Evolutionary conservation across 92 coral and sea anemone species (phyloP).

Genomic region (Umimayanthus kanabou): DNA sequence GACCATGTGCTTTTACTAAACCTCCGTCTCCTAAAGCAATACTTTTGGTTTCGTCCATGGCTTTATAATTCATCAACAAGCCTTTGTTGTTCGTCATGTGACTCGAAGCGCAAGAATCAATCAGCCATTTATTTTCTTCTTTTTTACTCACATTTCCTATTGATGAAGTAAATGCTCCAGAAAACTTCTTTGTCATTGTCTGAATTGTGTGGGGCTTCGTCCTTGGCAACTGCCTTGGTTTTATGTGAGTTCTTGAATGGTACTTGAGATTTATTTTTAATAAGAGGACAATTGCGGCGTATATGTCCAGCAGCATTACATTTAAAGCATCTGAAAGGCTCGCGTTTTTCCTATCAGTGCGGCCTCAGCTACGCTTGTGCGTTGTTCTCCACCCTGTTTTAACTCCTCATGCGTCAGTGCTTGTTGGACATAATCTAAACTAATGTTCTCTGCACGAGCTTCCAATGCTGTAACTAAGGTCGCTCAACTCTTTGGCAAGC

Average conservation of each 20-base stretch:
- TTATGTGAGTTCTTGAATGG: constrained; percentile 44
- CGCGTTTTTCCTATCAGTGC: constrained; percentile 51
- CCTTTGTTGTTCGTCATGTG: constrained; percentile 64
- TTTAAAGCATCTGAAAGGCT: constrained; percentile 49
- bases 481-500: constrained; percentile 56
- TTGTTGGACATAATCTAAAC: constrained; percentile 51
- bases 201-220: constrained; percentile 32
- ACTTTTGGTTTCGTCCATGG: constrained; percentile 51
- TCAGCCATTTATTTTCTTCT: constrained; percentile 45
- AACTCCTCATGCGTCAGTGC: constrained; percentile 54
- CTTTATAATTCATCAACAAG: constrained; percentile 49
- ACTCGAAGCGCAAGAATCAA: constrained; percentile 61
- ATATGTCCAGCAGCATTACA: constrained; percentile 57
- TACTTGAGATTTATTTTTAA: constrained; percentile 14
- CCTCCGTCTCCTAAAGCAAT: constrained; percentile 62
- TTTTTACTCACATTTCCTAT: constrained; percentile 38
- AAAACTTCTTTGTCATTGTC: constrained; percentile 51
- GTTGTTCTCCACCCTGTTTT: constrained; percentile 38
- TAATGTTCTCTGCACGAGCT: constrained; percentile 53
- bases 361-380: constrained; percentile 51
- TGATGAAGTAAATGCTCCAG: constrained; percentile 51
- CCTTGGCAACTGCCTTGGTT: constrained; percentile 39
- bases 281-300: constrained; percentile 53
- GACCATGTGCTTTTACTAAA: constrained; percentile 65
- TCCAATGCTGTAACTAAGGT: constrained; percentile 63